These are phyloP conservation scores for Isurus oxyrinchus DNA, from an alignment of 2,113 vertebrate species.

Conservation along the genomic window DNA sequence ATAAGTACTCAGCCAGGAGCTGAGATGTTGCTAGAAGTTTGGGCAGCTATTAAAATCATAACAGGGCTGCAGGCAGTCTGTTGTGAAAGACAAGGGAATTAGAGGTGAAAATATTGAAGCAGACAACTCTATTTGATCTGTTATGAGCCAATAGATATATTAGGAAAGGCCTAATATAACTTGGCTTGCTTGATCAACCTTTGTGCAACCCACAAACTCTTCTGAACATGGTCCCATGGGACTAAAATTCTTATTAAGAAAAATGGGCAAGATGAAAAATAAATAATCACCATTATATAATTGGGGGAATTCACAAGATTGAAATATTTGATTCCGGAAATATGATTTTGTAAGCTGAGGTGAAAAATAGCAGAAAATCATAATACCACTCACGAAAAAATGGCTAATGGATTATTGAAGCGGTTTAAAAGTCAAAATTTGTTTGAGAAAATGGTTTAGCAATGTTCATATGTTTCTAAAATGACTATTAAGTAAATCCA, in stretches of 20 bases:
- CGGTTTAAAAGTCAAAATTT: neutral
- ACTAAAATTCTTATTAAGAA: neutral
- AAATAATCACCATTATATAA: neutral
- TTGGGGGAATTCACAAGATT: neutral
- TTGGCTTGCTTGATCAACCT: slow-evolving; percentile 48
- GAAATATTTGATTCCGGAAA: slow-evolving; percentile 46
- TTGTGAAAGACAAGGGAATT: neutral
- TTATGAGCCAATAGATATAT: slow-evolving; percentile 44
- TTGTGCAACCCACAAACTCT: slow-evolving; percentile 37
- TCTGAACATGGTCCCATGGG: neutral
- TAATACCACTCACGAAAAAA: neutral
- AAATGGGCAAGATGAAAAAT: neutral
- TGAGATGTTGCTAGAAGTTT: neutral
- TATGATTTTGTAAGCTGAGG: slow-evolving; percentile 49
- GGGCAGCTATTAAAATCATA: neutral
- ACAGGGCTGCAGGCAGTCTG: neutral
- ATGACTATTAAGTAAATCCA: neutral
- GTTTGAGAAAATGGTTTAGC: neutral
- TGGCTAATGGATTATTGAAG: neutral
- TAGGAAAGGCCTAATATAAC: slow-evolving; percentile 54
- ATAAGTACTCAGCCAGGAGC: neutral
- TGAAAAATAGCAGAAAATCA: slow-evolving; percentile 43
- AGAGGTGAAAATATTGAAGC: neutral
- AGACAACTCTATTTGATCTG: neutral
- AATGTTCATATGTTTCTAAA: neutral